Evolutionary conservation across 2,888 invertebrate genomes (phyloP).

Genomic region (Lasioglossum leucozonium): DNA sequence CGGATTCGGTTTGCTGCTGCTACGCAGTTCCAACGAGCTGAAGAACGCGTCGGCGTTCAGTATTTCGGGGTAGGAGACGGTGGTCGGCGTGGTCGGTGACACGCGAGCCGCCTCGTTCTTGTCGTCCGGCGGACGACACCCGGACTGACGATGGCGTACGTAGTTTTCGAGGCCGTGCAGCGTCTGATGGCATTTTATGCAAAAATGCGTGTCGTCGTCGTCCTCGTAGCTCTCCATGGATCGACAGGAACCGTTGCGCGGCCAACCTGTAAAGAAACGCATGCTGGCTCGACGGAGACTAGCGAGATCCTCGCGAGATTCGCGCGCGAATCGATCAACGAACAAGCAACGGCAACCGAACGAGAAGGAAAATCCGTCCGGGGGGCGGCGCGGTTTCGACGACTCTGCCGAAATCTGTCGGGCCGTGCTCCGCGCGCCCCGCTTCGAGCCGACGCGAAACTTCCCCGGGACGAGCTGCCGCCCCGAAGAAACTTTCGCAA

Average conservation of each 20-base stretch:
- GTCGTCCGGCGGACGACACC: constrained; percentile 79
- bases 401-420: constrained; percentile 1
- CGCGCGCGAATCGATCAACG: neutral
- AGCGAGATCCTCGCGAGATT: neutral
- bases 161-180: constrained; percentile 95
- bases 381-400: constrained; percentile 11
- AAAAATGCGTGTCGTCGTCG: constrained; percentile 94
- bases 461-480: neutral
- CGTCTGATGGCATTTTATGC: constrained; percentile 94
- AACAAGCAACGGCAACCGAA: neutral
- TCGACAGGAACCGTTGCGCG: neutral
- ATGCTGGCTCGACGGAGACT: neutral
- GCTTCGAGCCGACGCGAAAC: constrained; percentile 8
- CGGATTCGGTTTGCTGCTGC: constrained; percentile 88
- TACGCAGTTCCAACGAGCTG: constrained; percentile 92
- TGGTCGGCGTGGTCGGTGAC: constrained; percentile 84
- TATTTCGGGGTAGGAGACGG: constrained; percentile 82
- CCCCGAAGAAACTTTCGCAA: constrained; percentile 24
- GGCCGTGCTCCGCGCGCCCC: neutral
- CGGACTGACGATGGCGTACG: constrained; percentile 91
- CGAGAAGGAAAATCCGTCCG: neutral
- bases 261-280: neutral
- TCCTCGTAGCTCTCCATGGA: constrained; percentile 86
- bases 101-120: constrained; percentile 74
- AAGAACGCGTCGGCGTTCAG: constrained; percentile 94